These are phyloP conservation scores for Toxotes chatareus DNA, from an alignment of 2,113 vertebrate species.

Conservation along the genomic window DNA sequence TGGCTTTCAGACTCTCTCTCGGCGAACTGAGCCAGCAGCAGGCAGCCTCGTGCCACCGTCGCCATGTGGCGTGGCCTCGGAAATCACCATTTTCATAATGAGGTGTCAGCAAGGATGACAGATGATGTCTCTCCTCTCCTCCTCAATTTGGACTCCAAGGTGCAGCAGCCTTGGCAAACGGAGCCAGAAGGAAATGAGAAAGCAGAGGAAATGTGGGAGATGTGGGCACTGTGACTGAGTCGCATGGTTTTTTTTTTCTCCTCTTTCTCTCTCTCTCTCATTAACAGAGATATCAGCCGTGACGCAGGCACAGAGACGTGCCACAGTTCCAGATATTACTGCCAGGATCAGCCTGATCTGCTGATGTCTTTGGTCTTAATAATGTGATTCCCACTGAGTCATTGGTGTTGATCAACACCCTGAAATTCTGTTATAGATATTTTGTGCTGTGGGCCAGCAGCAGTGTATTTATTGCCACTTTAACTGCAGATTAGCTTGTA, in stretches of 20 bases:
- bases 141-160: conserved; percentile 33
- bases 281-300: conserved; percentile 33
- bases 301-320: conserved; percentile 20
- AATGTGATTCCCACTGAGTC: conserved; percentile 22
- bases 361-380: conserved; percentile 15
- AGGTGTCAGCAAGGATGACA: conserved; percentile 48
- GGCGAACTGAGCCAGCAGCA: conserved; percentile 34
- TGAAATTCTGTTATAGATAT: neutral
- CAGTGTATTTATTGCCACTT: conserved; percentile 22
- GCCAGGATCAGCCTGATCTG: conserved; percentile 16
- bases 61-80: conserved; percentile 47
- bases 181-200: conserved; percentile 25
- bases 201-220: conserved; percentile 39
- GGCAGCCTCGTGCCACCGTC: conserved; percentile 4
- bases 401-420: neutral
- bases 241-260: conserved; percentile 22
- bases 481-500: neutral
- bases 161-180: conserved; percentile 20
- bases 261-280: conserved; percentile 10
- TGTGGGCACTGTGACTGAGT: conserved; percentile 43
- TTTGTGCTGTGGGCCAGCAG: conserved; percentile 1
- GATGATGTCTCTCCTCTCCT: conserved; percentile 40
- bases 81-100: conserved; percentile 50
- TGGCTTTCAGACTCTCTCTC: neutral
- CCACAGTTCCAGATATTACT: conserved; percentile 16